Conservation (phyloP, 2,797 vertebrate genomes). For the Ibycter americanus region DNA sequence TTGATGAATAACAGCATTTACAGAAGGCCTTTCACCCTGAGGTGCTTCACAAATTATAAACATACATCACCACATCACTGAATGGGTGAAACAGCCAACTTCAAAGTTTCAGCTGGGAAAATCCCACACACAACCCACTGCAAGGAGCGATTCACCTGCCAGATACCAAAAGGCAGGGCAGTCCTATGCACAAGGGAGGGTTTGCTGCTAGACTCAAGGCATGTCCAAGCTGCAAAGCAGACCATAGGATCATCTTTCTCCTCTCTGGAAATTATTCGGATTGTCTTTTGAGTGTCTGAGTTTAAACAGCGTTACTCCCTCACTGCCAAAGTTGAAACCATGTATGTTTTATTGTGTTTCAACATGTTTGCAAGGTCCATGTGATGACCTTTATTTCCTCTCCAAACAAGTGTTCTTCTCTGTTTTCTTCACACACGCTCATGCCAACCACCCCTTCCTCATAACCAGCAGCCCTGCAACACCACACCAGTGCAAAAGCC, state of each 20-base stretch:
- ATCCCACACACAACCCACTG: neutral
- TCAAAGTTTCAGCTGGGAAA: neutral
- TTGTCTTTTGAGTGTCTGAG: neutral
- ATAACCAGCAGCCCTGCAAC: neutral
- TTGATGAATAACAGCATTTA: slow-evolving; percentile 24
- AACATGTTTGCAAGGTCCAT: neutral
- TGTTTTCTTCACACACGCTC: fast-evolving
- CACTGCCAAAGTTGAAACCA: neutral
- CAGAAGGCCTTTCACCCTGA: slow-evolving; percentile 28
- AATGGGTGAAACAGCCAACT: neutral
- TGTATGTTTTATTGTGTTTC: neutral
- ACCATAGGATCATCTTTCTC: neutral
- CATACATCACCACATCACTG: neutral
- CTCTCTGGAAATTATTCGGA: neutral
- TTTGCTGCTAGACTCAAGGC: neutral
- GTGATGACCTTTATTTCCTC: neutral
- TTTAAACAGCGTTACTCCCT: neutral
- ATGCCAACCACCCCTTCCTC: neutral
- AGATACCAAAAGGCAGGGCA: neutral
- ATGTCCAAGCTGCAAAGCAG: neutral
- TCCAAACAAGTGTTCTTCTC: neutral
- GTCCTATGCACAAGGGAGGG: neutral
- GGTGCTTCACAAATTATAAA: slow-evolving; percentile 40
- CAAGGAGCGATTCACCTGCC: neutral
- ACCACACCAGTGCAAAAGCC: neutral